Evolutionary conservation across 2,797 vertebrate species (phyloP).

Genomic region (Galagoides demidoff): DNA sequence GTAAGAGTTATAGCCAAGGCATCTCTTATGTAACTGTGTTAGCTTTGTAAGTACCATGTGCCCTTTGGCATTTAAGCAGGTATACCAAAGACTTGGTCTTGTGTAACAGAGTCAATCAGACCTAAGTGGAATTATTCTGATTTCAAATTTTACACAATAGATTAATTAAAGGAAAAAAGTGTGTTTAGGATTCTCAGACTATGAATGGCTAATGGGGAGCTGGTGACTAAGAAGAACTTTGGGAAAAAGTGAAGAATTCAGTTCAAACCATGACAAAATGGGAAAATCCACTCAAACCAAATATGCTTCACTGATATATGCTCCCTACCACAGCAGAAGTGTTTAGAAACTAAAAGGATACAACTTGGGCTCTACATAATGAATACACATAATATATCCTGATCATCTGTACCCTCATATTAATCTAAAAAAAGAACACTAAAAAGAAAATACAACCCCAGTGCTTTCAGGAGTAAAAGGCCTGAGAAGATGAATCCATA

Average conservation of each 20-base stretch:
- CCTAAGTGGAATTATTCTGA: neutral
- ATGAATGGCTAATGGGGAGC: neutral
- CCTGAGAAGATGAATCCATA: neutral
- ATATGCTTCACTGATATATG: neutral
- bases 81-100: neutral
- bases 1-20: neutral
- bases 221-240: neutral
- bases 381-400: too few species aligned
- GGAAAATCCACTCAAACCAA: neutral
- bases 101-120: neutral
- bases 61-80: neutral
- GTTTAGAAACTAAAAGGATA: neutral
- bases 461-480: neutral
- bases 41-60: neutral
- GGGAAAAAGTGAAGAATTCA: neutral
- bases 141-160: neutral
- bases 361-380: too few species aligned
- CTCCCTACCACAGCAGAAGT: neutral
- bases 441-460: neutral
- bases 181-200: neutral
- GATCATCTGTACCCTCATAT: too few species aligned
- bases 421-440: too few species aligned
- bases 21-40: neutral
- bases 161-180: neutral
- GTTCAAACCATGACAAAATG: neutral